Evolutionary conservation across 2,888 invertebrate species (phyloP).

Genomic region (Drosophila testacea): DNA sequence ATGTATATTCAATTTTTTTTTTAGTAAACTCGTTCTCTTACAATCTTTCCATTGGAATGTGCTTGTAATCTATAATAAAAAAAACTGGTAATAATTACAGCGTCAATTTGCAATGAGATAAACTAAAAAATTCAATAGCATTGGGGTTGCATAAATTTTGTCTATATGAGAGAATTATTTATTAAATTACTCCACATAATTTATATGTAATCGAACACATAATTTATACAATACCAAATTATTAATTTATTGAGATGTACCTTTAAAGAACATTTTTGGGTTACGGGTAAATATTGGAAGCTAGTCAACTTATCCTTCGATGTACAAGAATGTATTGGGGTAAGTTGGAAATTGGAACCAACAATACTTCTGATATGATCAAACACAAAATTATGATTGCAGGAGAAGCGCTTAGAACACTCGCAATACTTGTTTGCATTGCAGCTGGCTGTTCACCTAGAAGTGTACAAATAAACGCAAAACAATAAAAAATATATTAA

Average conservation of each 20-base stretch:
- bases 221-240: slow-evolving; percentile 10
- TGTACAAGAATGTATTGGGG: slow-evolving; percentile 39
- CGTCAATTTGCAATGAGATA: background rate
- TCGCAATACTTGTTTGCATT: slow-evolving; percentile 91
- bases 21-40: slow-evolving; percentile 55
- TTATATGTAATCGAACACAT: background rate
- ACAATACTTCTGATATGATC: slow-evolving; percentile 84
- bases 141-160: slow-evolving; percentile 12
- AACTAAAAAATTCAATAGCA: background rate
- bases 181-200: background rate
- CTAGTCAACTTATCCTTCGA: slow-evolving; percentile 68
- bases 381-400: slow-evolving; percentile 78
- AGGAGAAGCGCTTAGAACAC: slow-evolving; percentile 72
- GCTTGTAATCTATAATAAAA: slow-evolving; percentile 38
- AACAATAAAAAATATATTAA: no score
- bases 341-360: slow-evolving; percentile 63
- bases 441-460: slow-evolving; percentile 94
- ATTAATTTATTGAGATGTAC: slow-evolving; percentile 25
- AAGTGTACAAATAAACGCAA: slow-evolving; percentile 1
- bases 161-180: background rate
- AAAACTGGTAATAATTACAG: background rate
- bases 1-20: slow-evolving; percentile 32
- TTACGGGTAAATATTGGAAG: slow-evolving; percentile 33
- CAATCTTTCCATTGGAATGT: slow-evolving; percentile 62
- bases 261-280: slow-evolving; percentile 42